phyloP scores from a whole-genome alignment of 2,113 vertebrate genomes.

The Acinonyx jubatus region DNA sequence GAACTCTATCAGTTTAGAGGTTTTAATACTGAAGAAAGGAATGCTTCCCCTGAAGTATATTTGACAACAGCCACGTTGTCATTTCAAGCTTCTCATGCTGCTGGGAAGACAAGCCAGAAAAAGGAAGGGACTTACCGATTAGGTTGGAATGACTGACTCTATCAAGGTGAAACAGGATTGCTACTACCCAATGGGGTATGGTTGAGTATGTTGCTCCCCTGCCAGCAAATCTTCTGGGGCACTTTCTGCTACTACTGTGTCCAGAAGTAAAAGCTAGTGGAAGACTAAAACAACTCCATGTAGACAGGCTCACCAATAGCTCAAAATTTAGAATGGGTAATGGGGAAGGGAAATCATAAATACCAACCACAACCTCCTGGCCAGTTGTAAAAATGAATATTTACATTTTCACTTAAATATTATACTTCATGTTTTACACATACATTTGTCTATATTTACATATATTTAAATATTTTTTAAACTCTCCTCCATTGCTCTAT shows the following conservation, averaged over 20 bases:
- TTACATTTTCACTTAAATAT: slow-evolving; percentile 2
- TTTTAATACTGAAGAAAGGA: slow-evolving; percentile 20
- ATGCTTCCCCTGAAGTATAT: not conserved
- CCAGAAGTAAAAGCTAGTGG: slow-evolving; percentile 2
- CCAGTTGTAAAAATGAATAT: slow-evolving; percentile 22
- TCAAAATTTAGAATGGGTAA: slow-evolving; percentile 21
- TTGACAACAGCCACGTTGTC: not conserved
- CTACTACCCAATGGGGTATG: not conserved
- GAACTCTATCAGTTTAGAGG: not conserved
- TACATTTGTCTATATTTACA: not conserved
- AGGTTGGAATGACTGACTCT: not conserved
- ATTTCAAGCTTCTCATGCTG: slow-evolving; percentile 1
- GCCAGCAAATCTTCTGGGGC: not conserved
- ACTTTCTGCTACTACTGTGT: not conserved
- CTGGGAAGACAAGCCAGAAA: not conserved
- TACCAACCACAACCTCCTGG: not conserved
- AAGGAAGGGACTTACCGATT: not conserved
- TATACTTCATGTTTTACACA: slow-evolving; percentile 10
- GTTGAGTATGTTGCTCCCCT: not conserved
- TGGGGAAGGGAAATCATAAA: not conserved
- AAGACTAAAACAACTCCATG: not conserved
- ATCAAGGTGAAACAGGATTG: not conserved
- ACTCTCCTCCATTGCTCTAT: not conserved
- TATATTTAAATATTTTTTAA: not conserved
- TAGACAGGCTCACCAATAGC: not conserved